Evolutionary conservation across 2,113 vertebrate species (phyloP), one percentile per base, ranked within the genome.

Genomic region (Riparia riparia): DNA sequence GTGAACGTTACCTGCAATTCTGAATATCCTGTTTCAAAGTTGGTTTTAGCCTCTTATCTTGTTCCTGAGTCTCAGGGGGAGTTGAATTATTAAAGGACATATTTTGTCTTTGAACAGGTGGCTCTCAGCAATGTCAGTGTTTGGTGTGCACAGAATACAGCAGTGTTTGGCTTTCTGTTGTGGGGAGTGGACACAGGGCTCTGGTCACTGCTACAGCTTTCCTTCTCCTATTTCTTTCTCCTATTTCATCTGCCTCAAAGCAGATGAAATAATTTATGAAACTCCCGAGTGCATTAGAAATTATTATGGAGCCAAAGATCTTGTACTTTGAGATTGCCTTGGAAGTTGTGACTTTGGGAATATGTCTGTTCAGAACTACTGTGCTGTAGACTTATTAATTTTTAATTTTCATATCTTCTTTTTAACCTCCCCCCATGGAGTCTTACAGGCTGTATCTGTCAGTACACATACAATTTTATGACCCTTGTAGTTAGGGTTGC

Each of bases 401-500:
- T 94, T 94, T 80, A 54, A 86, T 83, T 82, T 92, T 90, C 18
- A 5, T 53, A 56, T 86, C 32, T 80, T 76, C 41, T 82, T 96
- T 94, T 92, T 86, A 93, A 88, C 42, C 17, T 81, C 26, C 15
- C 82, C 12, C 31, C 4, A 4, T 42, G 56, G 89, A 80, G 42
- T 69, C 45, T 94, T 91, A 53, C 5, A 74, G 88, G 63, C 76
- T 93, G 12, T 73, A 82, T 54, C 81, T 87, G 72, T 60, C 87
- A 73, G 29, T 91, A 56, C n/a, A 28, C 47, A 21, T 76, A 42
- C 18, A 68, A 13, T 60, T 96, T 94, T 86, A 87, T 86, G 74
- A 83, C 65, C 64, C 37, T 84, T 82, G 50, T 73, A 82, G 64
- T 72, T 86, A 58, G 54, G 47, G 32, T 44, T 93, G 44, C 47